Base-by-base conservation (phyloP, 2,888 invertebrate species). In the Sarcophaga variegata region DNA sequence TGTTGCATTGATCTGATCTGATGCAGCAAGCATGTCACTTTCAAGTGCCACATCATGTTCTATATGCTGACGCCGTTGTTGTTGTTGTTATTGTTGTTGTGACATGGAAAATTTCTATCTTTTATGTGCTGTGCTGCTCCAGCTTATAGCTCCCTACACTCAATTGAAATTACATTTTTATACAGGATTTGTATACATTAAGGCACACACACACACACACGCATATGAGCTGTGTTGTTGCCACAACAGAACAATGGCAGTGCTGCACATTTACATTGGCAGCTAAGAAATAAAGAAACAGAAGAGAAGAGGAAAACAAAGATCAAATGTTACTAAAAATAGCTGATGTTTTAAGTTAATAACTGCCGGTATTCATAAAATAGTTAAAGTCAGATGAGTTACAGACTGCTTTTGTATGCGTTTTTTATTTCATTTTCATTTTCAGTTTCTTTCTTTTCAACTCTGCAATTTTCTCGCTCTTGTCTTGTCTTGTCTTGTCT, bases 321-420 rank as follows among this genome's bases (percentile, higher is more conserved):
- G 14, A 67, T 45, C 66, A 77, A 78, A 62, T 27, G 54, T 83
- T 81, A 37, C 78, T 83, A 86, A 81, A 86, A 86, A 86, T 86
- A 86, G 83, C 75, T 78, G 47, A 14, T 22, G 47, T 27, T 49
- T 80, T 59, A 78, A 81, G 60, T 69, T 71, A 74, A 78, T 78
- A 86, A 83, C 86, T 86, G 83, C 81, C 78, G 83, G 86, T 83
- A 81, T 86, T 86, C 78, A 81, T 81, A 81, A 86, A 86, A 78
- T 86, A 86, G 86, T 83, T 75, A 86, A 77, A 67, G 59, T 62
- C 70, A 72, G 74, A 86, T 86, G 83, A 86, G 81, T 83, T 83
- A 78, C 83, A 81, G 74, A 74, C 81, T 80, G 69, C 12, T 47
- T 45, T 17, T 25, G 66, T 10, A 37, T 37, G 37, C 37, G 37